These are phyloP conservation scores for Abscondita cerata DNA, from an alignment of 2,888 invertebrate species.

Conservation along the genomic window DNA sequence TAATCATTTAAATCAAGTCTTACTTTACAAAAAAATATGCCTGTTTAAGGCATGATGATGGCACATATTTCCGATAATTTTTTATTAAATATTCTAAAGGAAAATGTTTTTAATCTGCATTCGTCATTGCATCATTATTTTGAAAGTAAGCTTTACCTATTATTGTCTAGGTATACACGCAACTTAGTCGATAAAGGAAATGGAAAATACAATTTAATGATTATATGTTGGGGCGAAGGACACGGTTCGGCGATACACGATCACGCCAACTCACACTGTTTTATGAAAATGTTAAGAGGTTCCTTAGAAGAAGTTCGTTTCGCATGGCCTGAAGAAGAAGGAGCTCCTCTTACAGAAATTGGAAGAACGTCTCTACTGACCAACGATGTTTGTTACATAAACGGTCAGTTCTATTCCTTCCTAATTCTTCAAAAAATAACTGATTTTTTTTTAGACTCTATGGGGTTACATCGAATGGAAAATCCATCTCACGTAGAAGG, in stretches of 20 bases:
- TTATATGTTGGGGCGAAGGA: constrained; percentile 97
- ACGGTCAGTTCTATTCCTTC: constrained; percentile 67
- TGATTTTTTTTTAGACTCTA: constrained; percentile 70
- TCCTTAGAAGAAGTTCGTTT: constrained; percentile 83
- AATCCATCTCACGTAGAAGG: constrained; percentile 89
- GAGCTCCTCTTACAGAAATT: constrained; percentile 59
- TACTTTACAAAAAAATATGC: too few relatives aligned
- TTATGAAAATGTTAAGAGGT: constrained; percentile 94
- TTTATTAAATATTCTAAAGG: too few relatives aligned
- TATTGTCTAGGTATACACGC: constrained; percentile 85
- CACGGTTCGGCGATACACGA: constrained; percentile 96
- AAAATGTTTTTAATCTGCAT: too few relatives aligned
- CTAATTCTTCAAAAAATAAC: neutral
- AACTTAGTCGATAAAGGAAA: constrained; percentile 96
- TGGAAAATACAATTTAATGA: constrained; percentile 96
- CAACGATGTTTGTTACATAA: constrained; percentile 93
- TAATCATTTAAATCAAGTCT: too few relatives aligned
- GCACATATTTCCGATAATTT: too few relatives aligned
- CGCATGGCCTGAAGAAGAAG: constrained; percentile 73
- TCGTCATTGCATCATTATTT: too few relatives aligned
- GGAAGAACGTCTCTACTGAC: constrained; percentile 69
- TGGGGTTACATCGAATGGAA: constrained; percentile 95
- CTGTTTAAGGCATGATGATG: too few relatives aligned
- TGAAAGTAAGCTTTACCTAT: too few relatives aligned
- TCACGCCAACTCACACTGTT: constrained; percentile 95